Evolutionary conservation across 2,113 vertebrate genomes (phyloP).

Genomic region (Vidua macroura): DNA sequence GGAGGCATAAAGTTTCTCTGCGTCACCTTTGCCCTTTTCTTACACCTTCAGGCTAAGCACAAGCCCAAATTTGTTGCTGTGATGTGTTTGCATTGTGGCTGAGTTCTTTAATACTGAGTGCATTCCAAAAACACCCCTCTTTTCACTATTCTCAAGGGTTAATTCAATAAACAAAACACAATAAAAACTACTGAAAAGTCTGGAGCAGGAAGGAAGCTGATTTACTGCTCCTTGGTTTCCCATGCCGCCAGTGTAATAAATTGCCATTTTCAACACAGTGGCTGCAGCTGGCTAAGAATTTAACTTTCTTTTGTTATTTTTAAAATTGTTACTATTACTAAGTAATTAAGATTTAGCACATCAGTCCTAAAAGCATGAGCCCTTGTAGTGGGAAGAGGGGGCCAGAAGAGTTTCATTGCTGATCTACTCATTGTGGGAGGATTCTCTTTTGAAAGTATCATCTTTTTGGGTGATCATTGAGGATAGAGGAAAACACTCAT

Average conservation of each 20-base stretch:
- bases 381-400: rapidly evolving
- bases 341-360: not conserved
- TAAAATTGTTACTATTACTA: not conserved
- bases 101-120: not conserved
- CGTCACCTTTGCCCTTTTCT: not conserved
- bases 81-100: not conserved
- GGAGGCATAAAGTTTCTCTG: not conserved
- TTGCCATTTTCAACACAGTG: not conserved
- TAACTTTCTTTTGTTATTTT: not conserved
- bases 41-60: not conserved
- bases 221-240: constrained; percentile 1
- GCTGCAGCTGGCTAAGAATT: not conserved
- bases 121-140: not conserved
- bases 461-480: not conserved
- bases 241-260: not conserved
- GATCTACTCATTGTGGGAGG: not conserved
- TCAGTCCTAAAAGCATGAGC: not conserved
- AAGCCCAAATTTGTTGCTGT: not conserved
- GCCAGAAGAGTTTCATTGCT: not conserved
- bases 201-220: constrained; percentile 37
- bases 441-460: not conserved
- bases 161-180: constrained; percentile 22
- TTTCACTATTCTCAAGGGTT: not conserved
- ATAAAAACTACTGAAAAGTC: not conserved
- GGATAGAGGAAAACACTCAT: not conserved